phyloP scores from a whole-genome alignment of 2,888 invertebrate genomes.

The Hermaeophaga mercurialis region DNA sequence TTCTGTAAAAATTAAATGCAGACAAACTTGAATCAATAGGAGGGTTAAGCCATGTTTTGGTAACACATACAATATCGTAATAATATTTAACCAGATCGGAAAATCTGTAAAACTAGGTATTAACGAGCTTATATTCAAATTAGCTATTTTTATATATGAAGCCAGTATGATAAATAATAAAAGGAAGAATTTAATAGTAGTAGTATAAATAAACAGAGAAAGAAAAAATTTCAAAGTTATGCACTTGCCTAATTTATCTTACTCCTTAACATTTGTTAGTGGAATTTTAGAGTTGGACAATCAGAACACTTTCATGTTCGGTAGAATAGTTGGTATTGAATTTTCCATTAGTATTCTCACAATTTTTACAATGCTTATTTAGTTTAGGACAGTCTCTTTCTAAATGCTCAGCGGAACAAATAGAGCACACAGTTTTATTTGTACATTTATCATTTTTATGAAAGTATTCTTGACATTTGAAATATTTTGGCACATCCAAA shows the following conservation, averaged over 20 bases:
- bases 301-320: constrained; percentile 9
- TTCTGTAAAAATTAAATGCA: too few relatives aligned
- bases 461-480: neutral
- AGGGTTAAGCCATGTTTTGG: too few relatives aligned
- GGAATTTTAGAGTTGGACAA: constrained; percentile 20
- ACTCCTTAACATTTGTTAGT: constrained; percentile 12
- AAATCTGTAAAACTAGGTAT: too few relatives aligned
- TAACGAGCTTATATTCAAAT: too few relatives aligned
- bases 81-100: too few relatives aligned
- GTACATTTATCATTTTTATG: neutral
- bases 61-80: too few relatives aligned
- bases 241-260: constrained; percentile 27
- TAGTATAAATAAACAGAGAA: too few relatives aligned
- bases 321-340: neutral
- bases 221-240: too few relatives aligned
- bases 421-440: neutral
- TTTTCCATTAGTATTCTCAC: neutral
- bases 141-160: too few relatives aligned
- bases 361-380: neutral
- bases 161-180: too few relatives aligned
- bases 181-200: too few relatives aligned
- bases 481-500: neutral
- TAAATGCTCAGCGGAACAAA: neutral
- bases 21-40: too few relatives aligned
- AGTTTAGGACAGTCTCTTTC: neutral